These are phyloP conservation scores for Ambastaia sidthimunki DNA, from an alignment of 2,797 vertebrate species.

Conservation along the genomic window DNA sequence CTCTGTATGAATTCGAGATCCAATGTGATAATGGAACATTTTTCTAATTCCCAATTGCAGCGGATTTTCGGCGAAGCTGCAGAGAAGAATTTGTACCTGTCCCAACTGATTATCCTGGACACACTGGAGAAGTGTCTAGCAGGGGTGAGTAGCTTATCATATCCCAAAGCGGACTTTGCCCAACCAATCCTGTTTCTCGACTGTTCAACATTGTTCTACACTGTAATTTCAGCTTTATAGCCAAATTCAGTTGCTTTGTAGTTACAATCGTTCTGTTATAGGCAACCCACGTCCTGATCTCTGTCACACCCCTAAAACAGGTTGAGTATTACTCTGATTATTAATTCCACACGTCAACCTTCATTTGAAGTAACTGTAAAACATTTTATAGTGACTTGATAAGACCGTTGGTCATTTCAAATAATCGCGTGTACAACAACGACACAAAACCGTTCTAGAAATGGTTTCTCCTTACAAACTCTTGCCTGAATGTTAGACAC, in stretches of 20 bases:
- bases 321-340: not conserved
- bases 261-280: not conserved
- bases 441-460: not conserved
- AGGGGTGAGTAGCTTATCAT: slow-evolving; percentile 82
- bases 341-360: not conserved
- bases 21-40: not conserved
- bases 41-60: slow-evolving; percentile 67
- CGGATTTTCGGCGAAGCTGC: slow-evolving; percentile 96
- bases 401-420: no score
- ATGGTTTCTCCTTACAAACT: not conserved
- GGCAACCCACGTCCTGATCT: not conserved
- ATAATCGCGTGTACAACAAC: not conserved
- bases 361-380: not conserved
- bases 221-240: slow-evolving; percentile 21
- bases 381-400: not conserved
- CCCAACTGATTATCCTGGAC: slow-evolving; percentile 99
- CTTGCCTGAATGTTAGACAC: slow-evolving; percentile 29
- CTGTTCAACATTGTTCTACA: not conserved
- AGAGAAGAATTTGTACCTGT: slow-evolving; percentile 99
- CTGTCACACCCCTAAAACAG: not conserved
- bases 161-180: slow-evolving; percentile 8
- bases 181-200: not conserved
- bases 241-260: not conserved
- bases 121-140: slow-evolving; percentile 99
- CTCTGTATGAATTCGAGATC: no score